Evolutionary conservation across 2,797 vertebrate species (phyloP).

Genomic region (Chloroceryle amazona): DNA sequence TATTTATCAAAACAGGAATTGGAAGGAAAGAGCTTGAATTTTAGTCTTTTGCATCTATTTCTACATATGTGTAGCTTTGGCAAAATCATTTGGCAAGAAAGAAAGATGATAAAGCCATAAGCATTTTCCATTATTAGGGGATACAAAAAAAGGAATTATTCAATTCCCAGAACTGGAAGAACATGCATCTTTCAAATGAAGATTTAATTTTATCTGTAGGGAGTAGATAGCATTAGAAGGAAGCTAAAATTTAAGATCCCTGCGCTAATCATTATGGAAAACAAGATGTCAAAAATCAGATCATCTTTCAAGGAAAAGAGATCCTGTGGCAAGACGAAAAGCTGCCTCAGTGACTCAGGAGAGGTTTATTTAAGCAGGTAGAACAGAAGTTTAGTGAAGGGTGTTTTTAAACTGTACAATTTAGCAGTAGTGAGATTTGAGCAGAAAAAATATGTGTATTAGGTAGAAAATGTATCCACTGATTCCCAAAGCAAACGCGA

Average conservation of each 20-base stretch:
- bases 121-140: not conserved
- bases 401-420: not conserved
- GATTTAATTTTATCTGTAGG: slow-evolving; percentile 11
- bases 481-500: not conserved
- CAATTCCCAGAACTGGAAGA: not conserved
- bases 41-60: not conserved
- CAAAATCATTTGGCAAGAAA: not conserved
- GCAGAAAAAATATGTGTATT: not conserved
- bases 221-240: not conserved
- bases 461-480: not conserved
- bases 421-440: not conserved
- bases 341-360: not conserved
- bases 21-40: not conserved
- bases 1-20: not conserved
- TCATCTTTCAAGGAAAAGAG: not conserved
- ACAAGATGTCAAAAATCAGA: not conserved
- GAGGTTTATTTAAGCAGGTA: not conserved
- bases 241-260: not conserved
- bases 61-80: not conserved
- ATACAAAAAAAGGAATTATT: not conserved
- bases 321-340: not conserved
- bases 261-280: not conserved
- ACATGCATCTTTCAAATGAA: not conserved
- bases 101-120: not conserved
- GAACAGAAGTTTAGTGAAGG: not conserved